Percentiles rank a stretch among this genome's conserved stretches.
phyloP scores from a whole-genome alignment of 1,140 invertebrate genomes.

The Drosophila subpulchrella region DNA sequence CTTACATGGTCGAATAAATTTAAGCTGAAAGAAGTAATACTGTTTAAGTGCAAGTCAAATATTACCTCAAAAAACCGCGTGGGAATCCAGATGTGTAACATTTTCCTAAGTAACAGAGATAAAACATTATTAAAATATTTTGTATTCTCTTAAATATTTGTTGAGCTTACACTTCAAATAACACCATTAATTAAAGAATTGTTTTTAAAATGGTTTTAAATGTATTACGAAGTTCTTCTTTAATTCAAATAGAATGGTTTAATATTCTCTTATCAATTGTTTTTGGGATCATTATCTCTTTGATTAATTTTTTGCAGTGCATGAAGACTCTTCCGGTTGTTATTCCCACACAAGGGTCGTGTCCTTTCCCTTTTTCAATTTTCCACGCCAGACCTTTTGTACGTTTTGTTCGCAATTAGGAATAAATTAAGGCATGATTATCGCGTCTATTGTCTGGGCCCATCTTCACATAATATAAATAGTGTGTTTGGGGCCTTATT shows the following conservation, averaged over 20 bases:
- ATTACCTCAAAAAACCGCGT: background rate
- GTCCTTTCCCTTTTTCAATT: slow-evolving; percentile 28
- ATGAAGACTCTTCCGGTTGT: slow-evolving; percentile 12
- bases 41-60: background rate
- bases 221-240: too few species aligned
- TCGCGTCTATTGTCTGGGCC: slow-evolving; percentile 55
- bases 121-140: background rate
- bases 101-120: background rate
- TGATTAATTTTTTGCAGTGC: background rate
- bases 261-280: too few species aligned
- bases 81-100: background rate
- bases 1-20: background rate
- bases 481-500: slow-evolving; percentile 21
- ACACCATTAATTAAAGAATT: background rate
- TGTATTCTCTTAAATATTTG: too few species aligned
- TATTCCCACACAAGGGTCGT: slow-evolving; percentile 28
- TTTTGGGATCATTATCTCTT: background rate
- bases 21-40: background rate
- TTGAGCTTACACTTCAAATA: too few species aligned
- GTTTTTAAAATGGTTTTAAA: too few species aligned
- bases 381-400: slow-evolving; percentile 1
- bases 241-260: background rate
- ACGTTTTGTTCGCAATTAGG: slow-evolving; percentile 70
- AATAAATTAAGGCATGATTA: slow-evolving; percentile 75
- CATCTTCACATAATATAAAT: slow-evolving; percentile 32